phyloP scores from a whole-genome alignment of 2,113 vertebrate species.

The Thomomys bottae region DNA sequence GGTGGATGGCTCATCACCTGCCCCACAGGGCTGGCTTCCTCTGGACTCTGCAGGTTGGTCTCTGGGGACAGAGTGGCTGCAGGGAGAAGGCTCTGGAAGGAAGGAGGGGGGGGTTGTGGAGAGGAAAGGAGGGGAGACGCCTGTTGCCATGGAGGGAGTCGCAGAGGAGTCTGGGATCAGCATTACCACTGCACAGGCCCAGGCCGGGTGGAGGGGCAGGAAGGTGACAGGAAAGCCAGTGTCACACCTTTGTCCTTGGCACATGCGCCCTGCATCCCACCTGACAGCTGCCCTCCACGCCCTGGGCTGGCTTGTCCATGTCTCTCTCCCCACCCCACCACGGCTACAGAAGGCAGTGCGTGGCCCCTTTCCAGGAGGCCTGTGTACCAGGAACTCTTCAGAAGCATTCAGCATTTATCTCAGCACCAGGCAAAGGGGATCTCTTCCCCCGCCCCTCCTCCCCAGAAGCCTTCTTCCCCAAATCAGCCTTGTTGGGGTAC shows the following conservation, averaged over 20 bases:
- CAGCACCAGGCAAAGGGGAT: no score
- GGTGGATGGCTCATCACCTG: neutral
- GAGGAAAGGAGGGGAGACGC: constrained; percentile 8
- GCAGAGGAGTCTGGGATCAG: constrained; percentile 75
- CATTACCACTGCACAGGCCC: constrained; percentile 37
- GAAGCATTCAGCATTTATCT: constrained; percentile 43
- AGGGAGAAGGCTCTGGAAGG: constrained; percentile 35
- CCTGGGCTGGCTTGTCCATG: fast-evolving
- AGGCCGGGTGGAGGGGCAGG: neutral
- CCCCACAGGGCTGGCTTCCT: neutral
- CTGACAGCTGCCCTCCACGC: neutral
- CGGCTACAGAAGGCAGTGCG: constrained; percentile 28
- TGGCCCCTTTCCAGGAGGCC: constrained; percentile 73
- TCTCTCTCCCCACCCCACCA: neutral
- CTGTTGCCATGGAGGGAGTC: constrained; percentile 73
- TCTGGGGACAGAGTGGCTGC: constrained; percentile 62
- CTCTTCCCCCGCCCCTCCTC: no score
- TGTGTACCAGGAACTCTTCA: constrained; percentile 74
- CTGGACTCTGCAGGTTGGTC: constrained; percentile 21
- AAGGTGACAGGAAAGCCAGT: constrained; percentile 51
- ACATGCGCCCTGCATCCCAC: neutral
- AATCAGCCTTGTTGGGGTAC: constrained; percentile 68
- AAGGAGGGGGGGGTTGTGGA: constrained; percentile 48
- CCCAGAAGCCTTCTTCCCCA: constrained; percentile 21
- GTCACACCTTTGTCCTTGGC: constrained; percentile 65